Evolutionary conservation across 2,113 vertebrate species (phyloP), one percentile per base, ranked within the genome.

Genomic region (Colius striatus): DNA sequence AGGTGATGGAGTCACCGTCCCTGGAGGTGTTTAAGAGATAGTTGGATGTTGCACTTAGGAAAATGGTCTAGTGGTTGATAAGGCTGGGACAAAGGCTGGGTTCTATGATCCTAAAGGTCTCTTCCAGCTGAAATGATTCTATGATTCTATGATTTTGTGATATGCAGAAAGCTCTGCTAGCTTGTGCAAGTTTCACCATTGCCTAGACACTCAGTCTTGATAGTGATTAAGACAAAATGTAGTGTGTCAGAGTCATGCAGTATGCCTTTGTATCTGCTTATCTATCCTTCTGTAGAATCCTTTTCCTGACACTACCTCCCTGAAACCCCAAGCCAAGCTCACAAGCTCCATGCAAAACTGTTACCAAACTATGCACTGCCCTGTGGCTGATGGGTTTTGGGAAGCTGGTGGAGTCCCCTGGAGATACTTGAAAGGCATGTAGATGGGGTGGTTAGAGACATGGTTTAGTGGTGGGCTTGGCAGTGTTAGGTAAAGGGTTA

Each of bases 321-420:
- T 63, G 61, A 71, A 76, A 65, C 18, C 16, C 18, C 32, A 53
- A 67, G 65, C 26, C 10, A 22, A 3, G 15, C 41, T 88, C 20
- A 38, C 4, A 11, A 78, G 10, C 18, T 43, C 29, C 32, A 26
- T 4, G 1, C 6, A 30, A 58, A 58, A 6, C 0, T n/a, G 18
- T 63, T 77, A 51, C 53, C 62, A 90, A 51, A 68, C 38, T 47
- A 11, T 3, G 1, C 3, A 1, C 38, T 88, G 72, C 30, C 58
- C 65, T 3, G 0, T 65, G 61, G 29, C 29, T 45, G 47, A 62
- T 45, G 58, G 43, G 22, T 68, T 77, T 76, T 3, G 10, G 66
- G 89, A 77, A 75, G 38, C 38, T 41, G 38, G 38, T 41, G 38
- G 38, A 41, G 38, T 41, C 38, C 38, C 38, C 12, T 41, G 38